These are phyloP conservation scores for Candidula unifasciata DNA, from an alignment of 2,888 invertebrate species.

Conservation along the genomic window DNA sequence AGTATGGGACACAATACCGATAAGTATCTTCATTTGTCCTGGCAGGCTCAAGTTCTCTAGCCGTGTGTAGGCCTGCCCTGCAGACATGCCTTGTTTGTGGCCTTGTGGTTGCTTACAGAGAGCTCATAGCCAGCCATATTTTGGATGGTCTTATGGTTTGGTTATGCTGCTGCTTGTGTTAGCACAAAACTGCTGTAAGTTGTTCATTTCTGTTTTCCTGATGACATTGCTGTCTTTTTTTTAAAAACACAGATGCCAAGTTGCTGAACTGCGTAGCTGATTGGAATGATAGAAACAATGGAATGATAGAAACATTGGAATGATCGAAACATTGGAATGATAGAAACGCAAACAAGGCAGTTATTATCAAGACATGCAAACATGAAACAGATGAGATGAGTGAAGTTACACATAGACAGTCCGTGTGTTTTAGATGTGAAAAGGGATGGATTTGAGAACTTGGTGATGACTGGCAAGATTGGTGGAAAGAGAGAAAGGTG, in stretches of 20 bases:
- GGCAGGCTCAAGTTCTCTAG: too few species aligned
- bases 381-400: too few species aligned
- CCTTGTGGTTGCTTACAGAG: neutral
- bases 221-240: neutral
- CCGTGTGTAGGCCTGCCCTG: neutral
- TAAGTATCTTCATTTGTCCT: too few species aligned
- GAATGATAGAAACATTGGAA: neutral
- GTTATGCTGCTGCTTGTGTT: neutral
- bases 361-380: neutral
- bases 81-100: too few species aligned
- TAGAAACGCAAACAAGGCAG: neutral
- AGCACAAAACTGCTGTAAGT: neutral
- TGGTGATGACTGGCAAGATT: too few species aligned
- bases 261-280: neutral
- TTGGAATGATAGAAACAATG: too few species aligned
- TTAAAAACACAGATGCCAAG: neutral
- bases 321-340: neutral
- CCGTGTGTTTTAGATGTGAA: too few species aligned
- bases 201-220: neutral
- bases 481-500: too few species aligned
- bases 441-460: too few species aligned
- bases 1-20: too few species aligned
- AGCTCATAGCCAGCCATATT: neutral
- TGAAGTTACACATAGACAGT: too few species aligned
- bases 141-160: neutral